Percentiles rank a stretch among this genome's conserved stretches.
Conservation (phyloP, 2,888 invertebrate genomes). For the Cantharis rufa region DNA sequence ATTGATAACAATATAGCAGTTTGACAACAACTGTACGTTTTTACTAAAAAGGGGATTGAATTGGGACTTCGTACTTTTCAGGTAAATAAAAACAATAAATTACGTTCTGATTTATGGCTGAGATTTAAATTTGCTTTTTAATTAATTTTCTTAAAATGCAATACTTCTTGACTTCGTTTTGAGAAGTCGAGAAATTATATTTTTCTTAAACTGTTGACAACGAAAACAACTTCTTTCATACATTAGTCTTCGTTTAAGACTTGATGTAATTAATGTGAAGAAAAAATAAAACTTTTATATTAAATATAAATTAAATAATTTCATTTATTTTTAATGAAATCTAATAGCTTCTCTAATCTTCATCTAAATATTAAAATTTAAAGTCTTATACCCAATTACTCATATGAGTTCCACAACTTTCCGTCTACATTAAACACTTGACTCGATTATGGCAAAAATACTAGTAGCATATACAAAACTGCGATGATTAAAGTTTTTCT, state of each 20-base stretch:
- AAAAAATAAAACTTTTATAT: neutral
- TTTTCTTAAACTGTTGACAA: constrained; percentile 40
- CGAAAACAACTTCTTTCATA: constrained; percentile 29
- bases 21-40: constrained; percentile 29
- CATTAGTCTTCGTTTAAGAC: constrained; percentile 28
- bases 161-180: constrained; percentile 40
- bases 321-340: neutral
- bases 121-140: constrained; percentile 48
- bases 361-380: neutral
- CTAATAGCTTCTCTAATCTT: neutral
- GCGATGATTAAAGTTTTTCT: too few relatives aligned
- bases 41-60: constrained; percentile 2
- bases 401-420: too few relatives aligned
- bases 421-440: too few relatives aligned
- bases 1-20: constrained; percentile 35
- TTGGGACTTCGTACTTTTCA: constrained; percentile 25
- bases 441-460: too few relatives aligned
- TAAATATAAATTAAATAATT: neutral
- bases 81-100: constrained; percentile 48
- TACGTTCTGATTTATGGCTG: constrained; percentile 44
- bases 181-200: constrained; percentile 43
- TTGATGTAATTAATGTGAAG: constrained; percentile 13
- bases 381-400: neutral
- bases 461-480: too few relatives aligned
- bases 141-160: constrained; percentile 46